Evolutionary conservation across 2,797 vertebrate genomes (phyloP).

Genomic region (Tolypeutes matacus): DNA sequence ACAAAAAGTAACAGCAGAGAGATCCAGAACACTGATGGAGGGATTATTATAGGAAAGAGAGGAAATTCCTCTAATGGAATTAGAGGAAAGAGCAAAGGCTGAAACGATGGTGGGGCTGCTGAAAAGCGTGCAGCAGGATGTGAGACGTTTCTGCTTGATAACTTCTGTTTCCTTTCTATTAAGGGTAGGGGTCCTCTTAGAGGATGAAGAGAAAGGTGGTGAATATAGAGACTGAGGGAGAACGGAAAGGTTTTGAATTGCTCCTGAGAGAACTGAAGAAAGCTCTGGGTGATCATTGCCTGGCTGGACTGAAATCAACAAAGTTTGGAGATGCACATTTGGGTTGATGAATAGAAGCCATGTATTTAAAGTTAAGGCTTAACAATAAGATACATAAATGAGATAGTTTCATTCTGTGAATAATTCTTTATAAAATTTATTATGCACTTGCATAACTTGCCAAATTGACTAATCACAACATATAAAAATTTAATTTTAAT

Average conservation of each 20-base stretch:
- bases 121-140: neutral
- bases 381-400: neutral
- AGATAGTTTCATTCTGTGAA: neutral
- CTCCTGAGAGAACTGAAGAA: neutral
- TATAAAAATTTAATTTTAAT: constrained; percentile 40
- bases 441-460: neutral
- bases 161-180: neutral
- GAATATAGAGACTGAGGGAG: neutral
- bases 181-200: neutral
- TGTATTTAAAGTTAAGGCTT: neutral
- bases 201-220: neutral
- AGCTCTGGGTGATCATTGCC: neutral
- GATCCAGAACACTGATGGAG: fast-evolving
- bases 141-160: neutral
- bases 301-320: neutral
- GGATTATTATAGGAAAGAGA: neutral
- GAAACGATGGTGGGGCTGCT: neutral
- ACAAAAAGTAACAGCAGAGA: neutral
- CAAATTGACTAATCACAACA: neutral
- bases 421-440: neutral
- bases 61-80: neutral
- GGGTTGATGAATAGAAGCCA: constrained; percentile 1
- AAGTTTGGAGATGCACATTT: neutral
- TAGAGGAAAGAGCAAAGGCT: neutral
- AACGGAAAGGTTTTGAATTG: neutral